phyloP scores from a whole-genome alignment of 2,113 vertebrate species.

The Siniperca chuatsi region DNA sequence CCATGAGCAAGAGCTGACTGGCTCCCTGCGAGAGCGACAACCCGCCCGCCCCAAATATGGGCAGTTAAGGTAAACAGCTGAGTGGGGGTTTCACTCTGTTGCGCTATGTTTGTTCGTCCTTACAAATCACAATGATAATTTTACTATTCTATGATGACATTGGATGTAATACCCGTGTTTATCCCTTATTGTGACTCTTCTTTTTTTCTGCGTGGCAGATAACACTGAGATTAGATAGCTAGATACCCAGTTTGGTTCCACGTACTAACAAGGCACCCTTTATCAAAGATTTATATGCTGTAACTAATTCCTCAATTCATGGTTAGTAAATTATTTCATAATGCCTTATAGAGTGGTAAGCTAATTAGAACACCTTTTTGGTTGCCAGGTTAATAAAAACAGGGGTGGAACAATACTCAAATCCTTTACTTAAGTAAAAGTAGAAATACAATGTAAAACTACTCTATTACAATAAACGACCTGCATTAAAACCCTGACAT shows the following conservation, averaged over 20 bases:
- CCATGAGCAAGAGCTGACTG: constrained; percentile 53
- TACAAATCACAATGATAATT: neutral
- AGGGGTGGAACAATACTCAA: neutral
- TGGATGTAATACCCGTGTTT: neutral
- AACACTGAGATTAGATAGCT: neutral
- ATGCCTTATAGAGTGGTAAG: neutral
- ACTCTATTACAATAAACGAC: too few relatives aligned
- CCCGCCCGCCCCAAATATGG: constrained; percentile 78
- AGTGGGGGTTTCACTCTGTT: neutral
- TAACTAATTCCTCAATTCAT: neutral
- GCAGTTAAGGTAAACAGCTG: constrained; percentile 32
- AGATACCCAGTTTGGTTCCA: neutral
- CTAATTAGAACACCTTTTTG: neutral
- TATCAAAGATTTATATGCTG: neutral
- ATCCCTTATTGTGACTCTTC: neutral
- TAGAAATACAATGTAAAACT: neutral
- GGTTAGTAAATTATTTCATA: too few relatives aligned
- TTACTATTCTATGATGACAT: neutral
- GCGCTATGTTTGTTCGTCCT: neutral
- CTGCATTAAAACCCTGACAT: neutral
- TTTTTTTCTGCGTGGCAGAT: neutral
- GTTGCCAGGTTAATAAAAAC: neutral
- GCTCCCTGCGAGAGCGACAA: neutral
- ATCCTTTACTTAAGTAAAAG: neutral
- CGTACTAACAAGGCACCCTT: neutral